phyloP scores from a whole-genome alignment of 2,888 invertebrate species.

The Polydrusus tereticollis region DNA sequence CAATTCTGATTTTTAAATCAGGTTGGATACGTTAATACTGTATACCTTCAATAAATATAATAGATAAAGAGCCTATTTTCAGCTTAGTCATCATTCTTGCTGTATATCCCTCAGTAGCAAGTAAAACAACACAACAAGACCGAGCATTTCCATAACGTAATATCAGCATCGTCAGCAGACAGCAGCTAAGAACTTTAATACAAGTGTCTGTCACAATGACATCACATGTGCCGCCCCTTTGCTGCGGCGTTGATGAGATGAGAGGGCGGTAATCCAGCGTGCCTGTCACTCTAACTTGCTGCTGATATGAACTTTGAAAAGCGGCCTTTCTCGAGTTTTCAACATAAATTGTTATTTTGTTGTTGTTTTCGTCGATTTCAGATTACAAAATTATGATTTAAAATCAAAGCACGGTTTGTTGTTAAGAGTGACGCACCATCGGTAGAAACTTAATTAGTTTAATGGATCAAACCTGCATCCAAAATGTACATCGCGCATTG shows the following conservation, averaged over 20 bases:
- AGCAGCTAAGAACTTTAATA: constrained; percentile 27
- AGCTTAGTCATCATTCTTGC: constrained; percentile 18
- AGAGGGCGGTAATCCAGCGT: constrained; percentile 31
- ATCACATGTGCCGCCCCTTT: constrained; percentile 28
- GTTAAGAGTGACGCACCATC: too few relatives aligned
- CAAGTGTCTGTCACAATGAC: constrained; percentile 33
- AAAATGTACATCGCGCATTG: too few relatives aligned
- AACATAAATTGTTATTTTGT: neutral
- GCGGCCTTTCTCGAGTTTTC: neutral
- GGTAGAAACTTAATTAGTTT: too few relatives aligned
- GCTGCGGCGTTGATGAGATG: constrained; percentile 28
- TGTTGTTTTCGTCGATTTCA: neutral
- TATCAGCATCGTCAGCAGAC: constrained; percentile 21
- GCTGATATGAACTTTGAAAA: constrained; percentile 15
- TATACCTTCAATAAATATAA: too few relatives aligned
- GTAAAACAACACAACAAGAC: constrained; percentile 9
- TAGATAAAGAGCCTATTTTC: neutral
- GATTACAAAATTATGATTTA: neutral
- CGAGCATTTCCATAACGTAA: constrained; percentile 16
- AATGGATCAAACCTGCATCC: too few relatives aligned
- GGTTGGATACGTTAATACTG: too few relatives aligned
- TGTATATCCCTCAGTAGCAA: neutral
- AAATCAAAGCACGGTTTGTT: neutral
- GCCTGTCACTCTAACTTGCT: constrained; percentile 15
- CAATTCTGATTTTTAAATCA: too few relatives aligned